Evolutionary conservation across 2,888 invertebrate genomes (phyloP).

Genomic region (Chromoteleia sp.): DNA sequence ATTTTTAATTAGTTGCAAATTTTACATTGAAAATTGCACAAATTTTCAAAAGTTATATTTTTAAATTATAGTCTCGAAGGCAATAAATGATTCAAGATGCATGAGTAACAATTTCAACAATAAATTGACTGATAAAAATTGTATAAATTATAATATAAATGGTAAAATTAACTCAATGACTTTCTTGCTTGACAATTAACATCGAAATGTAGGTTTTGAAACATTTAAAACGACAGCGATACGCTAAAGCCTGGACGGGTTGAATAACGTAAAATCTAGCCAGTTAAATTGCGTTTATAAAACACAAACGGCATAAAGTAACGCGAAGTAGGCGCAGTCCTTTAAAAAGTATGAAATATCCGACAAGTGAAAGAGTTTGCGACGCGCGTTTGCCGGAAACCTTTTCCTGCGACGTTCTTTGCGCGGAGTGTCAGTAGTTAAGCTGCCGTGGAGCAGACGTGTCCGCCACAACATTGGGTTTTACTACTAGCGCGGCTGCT

Average conservation of each 20-base stretch:
- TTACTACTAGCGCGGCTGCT: conserved; percentile 63
- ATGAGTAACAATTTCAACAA: neutral
- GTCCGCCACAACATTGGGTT: conserved; percentile 62
- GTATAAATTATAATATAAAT: too few relatives aligned
- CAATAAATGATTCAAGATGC: too few relatives aligned
- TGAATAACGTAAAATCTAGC: conserved; percentile 26
- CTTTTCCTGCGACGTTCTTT: conserved; percentile 52
- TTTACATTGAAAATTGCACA: too few relatives aligned
- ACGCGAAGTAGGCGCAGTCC: conserved; percentile 15
- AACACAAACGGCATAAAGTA: conserved; percentile 26
- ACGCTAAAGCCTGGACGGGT: conserved; percentile 7
- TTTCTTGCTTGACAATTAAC: conserved; percentile 1
- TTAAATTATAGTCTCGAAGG: too few relatives aligned
- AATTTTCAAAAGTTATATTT: too few relatives aligned
- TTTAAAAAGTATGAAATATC: conserved; percentile 50
- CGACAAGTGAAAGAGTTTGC: conserved; percentile 44
- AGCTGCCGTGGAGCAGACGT: conserved; percentile 64
- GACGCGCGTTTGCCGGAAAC: conserved; percentile 45
- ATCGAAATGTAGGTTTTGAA: neutral
- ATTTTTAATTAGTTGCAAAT: too few relatives aligned
- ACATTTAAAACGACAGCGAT: neutral
- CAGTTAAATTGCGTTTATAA: conserved; percentile 25
- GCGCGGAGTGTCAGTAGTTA: conserved; percentile 63
- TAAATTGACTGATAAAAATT: too few relatives aligned
- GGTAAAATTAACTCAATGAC: too few relatives aligned